Percentiles rank a stretch among this genome's conserved stretches.
Evolutionary conservation across 2,888 invertebrate species (phyloP).

Genomic region (Drosophila ezoana): DNA sequence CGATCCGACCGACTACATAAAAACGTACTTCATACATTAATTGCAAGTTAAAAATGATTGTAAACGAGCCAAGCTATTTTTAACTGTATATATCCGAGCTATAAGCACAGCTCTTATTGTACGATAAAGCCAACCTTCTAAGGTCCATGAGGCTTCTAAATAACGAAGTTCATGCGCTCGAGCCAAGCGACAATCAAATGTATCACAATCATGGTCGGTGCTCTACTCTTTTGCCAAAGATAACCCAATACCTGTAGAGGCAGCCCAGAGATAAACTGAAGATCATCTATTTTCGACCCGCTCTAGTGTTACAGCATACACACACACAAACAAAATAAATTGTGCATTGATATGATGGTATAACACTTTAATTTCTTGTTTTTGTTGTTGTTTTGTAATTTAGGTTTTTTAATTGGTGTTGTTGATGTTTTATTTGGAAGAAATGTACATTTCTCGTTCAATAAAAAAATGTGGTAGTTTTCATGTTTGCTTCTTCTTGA

Average conservation of each 20-base stretch:
- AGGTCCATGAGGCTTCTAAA: too few species aligned
- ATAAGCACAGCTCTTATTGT: too few species aligned
- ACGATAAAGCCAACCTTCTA: too few species aligned
- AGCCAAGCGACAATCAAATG: too few species aligned
- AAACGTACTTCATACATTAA: too few species aligned
- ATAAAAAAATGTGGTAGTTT: constrained; percentile 64
- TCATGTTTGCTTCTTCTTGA: constrained; percentile 53
- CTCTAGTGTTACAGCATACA: constrained; percentile 31
- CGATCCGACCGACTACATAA: too few species aligned
- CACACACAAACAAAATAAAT: constrained; percentile 60
- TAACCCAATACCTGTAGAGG: neutral
- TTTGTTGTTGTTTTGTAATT: constrained; percentile 21
- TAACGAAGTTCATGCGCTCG: too few species aligned
- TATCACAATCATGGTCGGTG: too few species aligned
- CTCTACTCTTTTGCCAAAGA: too few species aligned
- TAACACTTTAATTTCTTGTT: constrained; percentile 70
- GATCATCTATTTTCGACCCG: neutral
- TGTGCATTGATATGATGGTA: constrained; percentile 68
- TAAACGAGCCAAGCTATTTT: too few species aligned
- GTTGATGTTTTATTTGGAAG: constrained; percentile 72
- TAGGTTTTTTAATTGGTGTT: constrained; percentile 51
- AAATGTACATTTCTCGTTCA: constrained; percentile 74
- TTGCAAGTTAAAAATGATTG: too few species aligned
- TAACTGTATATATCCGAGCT: too few species aligned
- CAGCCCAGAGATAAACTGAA: neutral